Evolutionary conservation across 2,797 vertebrate genomes (phyloP).

Genomic region (Ptychadena robeensis): DNA sequence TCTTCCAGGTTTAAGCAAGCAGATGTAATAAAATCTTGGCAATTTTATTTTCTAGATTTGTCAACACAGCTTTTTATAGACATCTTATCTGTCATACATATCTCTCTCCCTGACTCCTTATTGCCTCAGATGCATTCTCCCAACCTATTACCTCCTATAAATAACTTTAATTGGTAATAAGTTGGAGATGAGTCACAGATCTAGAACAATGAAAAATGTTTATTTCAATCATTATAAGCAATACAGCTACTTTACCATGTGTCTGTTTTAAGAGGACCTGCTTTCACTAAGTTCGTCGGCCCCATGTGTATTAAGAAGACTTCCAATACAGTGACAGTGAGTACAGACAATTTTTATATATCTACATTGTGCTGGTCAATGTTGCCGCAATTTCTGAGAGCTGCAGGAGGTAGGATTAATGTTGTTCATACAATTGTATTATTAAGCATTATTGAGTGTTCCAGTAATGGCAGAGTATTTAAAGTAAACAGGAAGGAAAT

Average conservation of each 20-base stretch:
- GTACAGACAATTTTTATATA: no score
- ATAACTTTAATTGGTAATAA: not conserved
- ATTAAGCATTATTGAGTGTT: no score
- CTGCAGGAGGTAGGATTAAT: no score
- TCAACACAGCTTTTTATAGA: conserved; percentile 46
- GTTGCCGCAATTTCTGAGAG: no score
- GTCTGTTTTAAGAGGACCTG: not conserved
- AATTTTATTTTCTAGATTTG: conserved; percentile 36
- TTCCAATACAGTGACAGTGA: no score
- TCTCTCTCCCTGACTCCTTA: conserved; percentile 12
- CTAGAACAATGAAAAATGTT: not conserved
- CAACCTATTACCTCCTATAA: conserved; percentile 13
- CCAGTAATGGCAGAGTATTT: no score
- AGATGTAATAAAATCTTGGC: conserved; percentile 53
- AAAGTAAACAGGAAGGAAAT: no score
- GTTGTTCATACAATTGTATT: no score
- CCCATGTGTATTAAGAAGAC: no score
- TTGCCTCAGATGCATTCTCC: not conserved
- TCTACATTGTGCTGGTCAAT: no score
- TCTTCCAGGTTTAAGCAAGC: conserved; percentile 38
- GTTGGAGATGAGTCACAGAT: not conserved
- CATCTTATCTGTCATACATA: conserved; percentile 43
- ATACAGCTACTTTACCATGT: not conserved
- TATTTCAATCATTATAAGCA: not conserved
- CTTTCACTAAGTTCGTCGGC: no score